Evolutionary conservation across 2,113 vertebrate species (phyloP).

Genomic region (Rhabdomys dilectus): DNA sequence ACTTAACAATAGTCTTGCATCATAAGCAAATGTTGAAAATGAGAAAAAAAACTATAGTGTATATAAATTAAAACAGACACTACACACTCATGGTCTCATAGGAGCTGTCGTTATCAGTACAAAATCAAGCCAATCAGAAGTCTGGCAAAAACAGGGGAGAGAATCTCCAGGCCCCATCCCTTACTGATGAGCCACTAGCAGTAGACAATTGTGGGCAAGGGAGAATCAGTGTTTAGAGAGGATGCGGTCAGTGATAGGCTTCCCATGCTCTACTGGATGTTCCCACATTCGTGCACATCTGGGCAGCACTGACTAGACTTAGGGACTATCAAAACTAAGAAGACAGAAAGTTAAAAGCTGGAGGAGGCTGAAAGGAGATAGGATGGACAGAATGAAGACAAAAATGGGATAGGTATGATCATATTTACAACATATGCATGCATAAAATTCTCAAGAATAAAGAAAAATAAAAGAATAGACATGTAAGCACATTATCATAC

Average conservation of each 20-base stretch:
- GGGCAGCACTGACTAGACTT: background rate
- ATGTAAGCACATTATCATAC: background rate
- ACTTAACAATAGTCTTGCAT: background rate
- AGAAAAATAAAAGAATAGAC: background rate
- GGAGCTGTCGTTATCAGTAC: background rate
- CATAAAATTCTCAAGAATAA: background rate
- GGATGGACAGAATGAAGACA: background rate
- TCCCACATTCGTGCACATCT: background rate
- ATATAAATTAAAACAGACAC: background rate
- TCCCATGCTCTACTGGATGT: background rate
- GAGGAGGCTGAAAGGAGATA: background rate
- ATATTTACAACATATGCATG: background rate
- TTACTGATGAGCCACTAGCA: background rate
- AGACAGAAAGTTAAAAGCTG: background rate
- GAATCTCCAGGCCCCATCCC: background rate
- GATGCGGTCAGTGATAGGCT: background rate
- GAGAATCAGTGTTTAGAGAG: background rate
- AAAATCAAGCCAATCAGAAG: background rate
- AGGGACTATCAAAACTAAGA: background rate
- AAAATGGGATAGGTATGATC: background rate
- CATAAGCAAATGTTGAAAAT: background rate
- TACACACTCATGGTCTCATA: background rate
- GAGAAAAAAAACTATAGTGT: background rate
- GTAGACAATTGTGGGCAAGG: background rate
- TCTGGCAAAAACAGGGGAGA: background rate